These are phyloP conservation scores for Bombus sylvicola DNA, from an alignment of 1,140 invertebrate species.

Conservation along the genomic window DNA sequence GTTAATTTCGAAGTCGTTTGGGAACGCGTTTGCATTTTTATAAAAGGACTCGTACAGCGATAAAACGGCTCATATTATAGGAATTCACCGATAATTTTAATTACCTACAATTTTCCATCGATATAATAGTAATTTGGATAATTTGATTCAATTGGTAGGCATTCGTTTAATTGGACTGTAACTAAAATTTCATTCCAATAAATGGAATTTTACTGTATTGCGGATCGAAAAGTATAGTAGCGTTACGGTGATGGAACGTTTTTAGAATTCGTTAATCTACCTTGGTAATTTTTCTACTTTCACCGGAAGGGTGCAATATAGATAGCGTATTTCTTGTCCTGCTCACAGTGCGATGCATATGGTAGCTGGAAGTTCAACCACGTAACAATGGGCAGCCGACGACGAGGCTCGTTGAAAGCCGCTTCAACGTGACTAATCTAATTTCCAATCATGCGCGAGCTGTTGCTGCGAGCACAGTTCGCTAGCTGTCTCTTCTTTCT, in stretches of 20 bases:
- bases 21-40: too few relatives aligned
- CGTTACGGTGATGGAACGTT: neutral
- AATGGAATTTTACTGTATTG: neutral
- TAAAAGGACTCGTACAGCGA: too few relatives aligned
- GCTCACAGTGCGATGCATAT: neutral
- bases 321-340: neutral
- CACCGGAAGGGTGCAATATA: neutral
- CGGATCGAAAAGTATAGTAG: too few relatives aligned
- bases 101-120: neutral
- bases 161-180: neutral
- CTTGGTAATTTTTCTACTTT: neutral
- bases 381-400: constrained; percentile 33
- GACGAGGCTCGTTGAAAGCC: constrained; percentile 69
- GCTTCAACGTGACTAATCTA: constrained; percentile 77
- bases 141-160: too few relatives aligned
- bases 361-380: constrained; percentile 4
- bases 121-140: neutral
- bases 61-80: too few relatives aligned
- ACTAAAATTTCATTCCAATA: neutral
- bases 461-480: constrained; percentile 17
- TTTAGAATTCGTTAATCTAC: neutral
- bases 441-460: constrained; percentile 70
- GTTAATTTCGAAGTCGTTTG: neutral
- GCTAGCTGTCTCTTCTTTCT: constrained; percentile 24
- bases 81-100: neutral